A percentile compares a stretch with the other conserved stretches of the same genome.
These are phyloP conservation scores for Sylvilagus floridanus DNA, from an alignment of 2,797 vertebrate genomes.

Conservation along the genomic window DNA sequence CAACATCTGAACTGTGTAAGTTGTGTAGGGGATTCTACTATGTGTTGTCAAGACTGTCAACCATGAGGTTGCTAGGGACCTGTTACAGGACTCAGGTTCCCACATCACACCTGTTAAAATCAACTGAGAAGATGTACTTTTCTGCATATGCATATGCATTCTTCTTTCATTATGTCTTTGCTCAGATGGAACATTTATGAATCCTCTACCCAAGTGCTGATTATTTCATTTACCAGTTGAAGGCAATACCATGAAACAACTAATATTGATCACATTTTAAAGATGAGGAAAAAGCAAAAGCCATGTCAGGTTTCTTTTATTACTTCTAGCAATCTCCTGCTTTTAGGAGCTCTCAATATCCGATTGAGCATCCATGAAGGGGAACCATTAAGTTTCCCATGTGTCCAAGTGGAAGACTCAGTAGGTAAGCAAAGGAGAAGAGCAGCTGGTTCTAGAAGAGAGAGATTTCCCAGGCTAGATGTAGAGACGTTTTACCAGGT, in stretches of 20 bases:
- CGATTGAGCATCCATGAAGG: background rate
- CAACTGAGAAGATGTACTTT: background rate
- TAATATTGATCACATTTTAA: background rate
- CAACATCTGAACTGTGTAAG: slow-evolving; percentile 12
- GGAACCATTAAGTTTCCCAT: background rate
- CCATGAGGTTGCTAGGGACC: background rate
- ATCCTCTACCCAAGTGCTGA: background rate
- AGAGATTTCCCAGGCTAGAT: background rate
- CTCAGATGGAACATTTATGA: background rate
- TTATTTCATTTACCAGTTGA: background rate
- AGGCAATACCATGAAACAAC: background rate
- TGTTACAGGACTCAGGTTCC: background rate
- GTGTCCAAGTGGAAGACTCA: background rate
- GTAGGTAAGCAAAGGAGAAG: background rate
- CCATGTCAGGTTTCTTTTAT: background rate
- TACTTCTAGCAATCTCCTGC: background rate
- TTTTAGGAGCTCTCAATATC: background rate
- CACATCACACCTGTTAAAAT: background rate
- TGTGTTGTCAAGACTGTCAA: background rate
- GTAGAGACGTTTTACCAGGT: background rate
- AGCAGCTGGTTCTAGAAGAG: background rate
- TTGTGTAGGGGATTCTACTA: background rate
- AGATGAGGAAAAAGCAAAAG: background rate
- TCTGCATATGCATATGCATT: background rate
- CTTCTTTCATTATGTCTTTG: slow-evolving; percentile 7